These are phyloP conservation scores for Paracanthobrama guichenoti DNA, from an alignment of 2,113 vertebrate genomes.

Conservation along the genomic window DNA sequence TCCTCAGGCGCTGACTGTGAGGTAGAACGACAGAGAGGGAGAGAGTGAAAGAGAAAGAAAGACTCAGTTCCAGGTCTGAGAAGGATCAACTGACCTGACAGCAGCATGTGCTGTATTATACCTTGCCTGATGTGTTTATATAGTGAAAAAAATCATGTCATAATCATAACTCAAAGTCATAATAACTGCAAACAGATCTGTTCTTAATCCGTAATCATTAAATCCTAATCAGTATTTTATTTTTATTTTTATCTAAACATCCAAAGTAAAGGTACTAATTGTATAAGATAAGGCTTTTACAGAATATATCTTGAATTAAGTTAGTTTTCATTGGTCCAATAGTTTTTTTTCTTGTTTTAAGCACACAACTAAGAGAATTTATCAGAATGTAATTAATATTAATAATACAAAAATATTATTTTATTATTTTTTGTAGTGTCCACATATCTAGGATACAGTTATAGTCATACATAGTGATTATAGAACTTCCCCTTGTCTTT, in stretches of 20 bases:
- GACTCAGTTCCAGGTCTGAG: neutral
- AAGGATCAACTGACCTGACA: neutral
- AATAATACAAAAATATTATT: too few relatives aligned
- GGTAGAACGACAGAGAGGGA: neutral
- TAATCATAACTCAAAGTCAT: neutral
- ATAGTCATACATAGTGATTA: neutral
- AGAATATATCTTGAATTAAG: too few relatives aligned
- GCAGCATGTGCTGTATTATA: neutral
- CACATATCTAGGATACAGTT: neutral
- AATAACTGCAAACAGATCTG: neutral
- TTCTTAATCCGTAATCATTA: too few relatives aligned
- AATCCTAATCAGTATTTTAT: too few relatives aligned
- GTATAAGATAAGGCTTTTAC: too few relatives aligned
- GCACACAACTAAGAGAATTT: too few relatives aligned
- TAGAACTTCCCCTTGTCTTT: neutral
- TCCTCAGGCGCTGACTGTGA: conserved; percentile 12
- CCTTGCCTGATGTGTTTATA: neutral
- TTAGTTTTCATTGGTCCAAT: too few relatives aligned
- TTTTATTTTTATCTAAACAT: too few relatives aligned
- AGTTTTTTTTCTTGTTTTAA: too few relatives aligned
- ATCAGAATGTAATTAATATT: too few relatives aligned
- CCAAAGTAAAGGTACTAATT: too few relatives aligned
- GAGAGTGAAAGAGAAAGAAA: conserved; percentile 10
- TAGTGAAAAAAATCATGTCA: neutral
- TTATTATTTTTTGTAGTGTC: too few relatives aligned